phyloP scores from a whole-genome alignment of 2,113 vertebrate species.

The Stigmatopora argus region DNA sequence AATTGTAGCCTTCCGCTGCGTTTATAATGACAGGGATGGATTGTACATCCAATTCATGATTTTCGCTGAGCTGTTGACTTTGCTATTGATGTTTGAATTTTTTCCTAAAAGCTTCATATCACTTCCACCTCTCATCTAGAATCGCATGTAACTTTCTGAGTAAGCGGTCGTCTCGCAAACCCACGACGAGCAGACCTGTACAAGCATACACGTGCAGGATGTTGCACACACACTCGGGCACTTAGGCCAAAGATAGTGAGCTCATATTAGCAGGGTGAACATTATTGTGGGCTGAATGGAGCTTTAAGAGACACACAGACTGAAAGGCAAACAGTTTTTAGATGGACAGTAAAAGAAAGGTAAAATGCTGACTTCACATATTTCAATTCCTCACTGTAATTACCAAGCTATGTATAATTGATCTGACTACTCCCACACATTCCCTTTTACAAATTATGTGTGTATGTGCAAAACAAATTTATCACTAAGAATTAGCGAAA shows the following conservation, averaged over 20 bases:
- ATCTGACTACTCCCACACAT: conserved; percentile 58
- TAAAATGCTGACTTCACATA: conserved; percentile 66
- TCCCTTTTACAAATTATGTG: conserved; percentile 65
- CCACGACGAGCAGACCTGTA: conserved; percentile 5
- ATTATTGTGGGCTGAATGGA: conserved; percentile 31
- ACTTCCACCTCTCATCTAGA: conserved; percentile 49
- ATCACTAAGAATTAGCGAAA: neutral
- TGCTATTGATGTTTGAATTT: conserved; percentile 54
- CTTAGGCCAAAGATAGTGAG: conserved; percentile 32
- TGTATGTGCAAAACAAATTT: conserved; percentile 11
- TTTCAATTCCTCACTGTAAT: conserved; percentile 73
- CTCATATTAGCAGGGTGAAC: conserved; percentile 33
- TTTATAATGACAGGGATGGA: conserved; percentile 13
- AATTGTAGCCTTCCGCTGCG: conserved; percentile 1
- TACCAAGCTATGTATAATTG: conserved; percentile 74
- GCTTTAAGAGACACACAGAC: conserved; percentile 35
- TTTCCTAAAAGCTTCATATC: conserved; percentile 74
- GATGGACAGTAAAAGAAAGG: conserved; percentile 18
- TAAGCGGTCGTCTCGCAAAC: conserved; percentile 17
- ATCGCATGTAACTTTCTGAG: conserved; percentile 8
- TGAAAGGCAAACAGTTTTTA: conserved; percentile 42
- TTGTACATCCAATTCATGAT: conserved; percentile 38
- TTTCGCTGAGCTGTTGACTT: conserved; percentile 54
- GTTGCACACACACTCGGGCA: conserved; percentile 36
- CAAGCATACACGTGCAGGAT: conserved; percentile 26